Evolutionary conservation across 2,113 vertebrate species (phyloP).

Genomic region (Vulpes lagopus): DNA sequence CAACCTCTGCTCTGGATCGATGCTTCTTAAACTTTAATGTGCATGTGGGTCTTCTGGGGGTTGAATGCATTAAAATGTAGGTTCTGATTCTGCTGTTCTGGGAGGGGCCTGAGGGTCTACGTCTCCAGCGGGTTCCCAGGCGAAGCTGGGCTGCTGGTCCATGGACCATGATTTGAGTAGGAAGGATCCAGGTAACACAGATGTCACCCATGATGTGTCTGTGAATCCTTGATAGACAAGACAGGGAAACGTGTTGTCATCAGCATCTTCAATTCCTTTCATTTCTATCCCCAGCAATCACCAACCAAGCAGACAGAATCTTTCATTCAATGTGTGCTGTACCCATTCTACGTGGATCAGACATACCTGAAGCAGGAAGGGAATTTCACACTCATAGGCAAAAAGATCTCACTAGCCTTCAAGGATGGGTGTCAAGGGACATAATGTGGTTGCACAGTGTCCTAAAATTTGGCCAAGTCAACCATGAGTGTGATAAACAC

Average conservation of each 20-base stretch:
- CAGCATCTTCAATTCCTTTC: neutral
- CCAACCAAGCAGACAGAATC: neutral
- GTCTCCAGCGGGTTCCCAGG: neutral
- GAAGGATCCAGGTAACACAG: neutral
- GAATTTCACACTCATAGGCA: neutral
- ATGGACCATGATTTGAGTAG: accelerated
- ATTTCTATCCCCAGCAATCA: neutral
- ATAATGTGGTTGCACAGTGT: accelerated
- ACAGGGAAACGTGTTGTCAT: neutral
- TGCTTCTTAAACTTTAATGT: neutral
- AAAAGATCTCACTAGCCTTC: neutral
- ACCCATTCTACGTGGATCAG: neutral
- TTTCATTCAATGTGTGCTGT: neutral
- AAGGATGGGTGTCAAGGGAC: neutral
- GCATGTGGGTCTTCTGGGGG: neutral
- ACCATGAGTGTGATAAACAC: neutral
- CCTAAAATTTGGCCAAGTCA: neutral
- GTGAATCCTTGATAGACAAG: neutral
- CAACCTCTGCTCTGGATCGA: neutral
- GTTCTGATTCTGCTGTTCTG: neutral
- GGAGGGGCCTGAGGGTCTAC: neutral
- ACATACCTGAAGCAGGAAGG: neutral
- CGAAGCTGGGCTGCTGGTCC: accelerated
- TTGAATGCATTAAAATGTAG: neutral
- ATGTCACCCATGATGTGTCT: neutral